Evolutionary conservation across 2,797 vertebrate genomes (phyloP).

Genomic region (Morus bassanus): DNA sequence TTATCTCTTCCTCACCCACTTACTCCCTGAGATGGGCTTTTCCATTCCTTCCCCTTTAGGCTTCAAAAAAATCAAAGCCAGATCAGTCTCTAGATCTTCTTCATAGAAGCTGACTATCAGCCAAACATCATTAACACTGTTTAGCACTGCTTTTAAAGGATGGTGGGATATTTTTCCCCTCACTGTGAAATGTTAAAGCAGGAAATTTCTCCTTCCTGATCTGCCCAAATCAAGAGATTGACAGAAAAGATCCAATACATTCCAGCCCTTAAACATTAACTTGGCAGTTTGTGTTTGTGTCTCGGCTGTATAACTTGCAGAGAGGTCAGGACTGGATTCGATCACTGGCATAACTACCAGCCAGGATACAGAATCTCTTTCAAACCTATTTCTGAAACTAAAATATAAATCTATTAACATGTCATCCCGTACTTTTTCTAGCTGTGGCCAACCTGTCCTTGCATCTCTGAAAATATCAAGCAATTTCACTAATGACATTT

Average conservation of each 20-base stretch:
- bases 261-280: neutral
- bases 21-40: neutral
- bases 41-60: neutral
- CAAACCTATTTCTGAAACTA: neutral
- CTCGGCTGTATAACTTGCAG: neutral
- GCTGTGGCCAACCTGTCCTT: neutral
- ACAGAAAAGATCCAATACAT: neutral
- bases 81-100: neutral
- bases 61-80: neutral
- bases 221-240: neutral
- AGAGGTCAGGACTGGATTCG: neutral
- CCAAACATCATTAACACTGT: neutral
- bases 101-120: neutral
- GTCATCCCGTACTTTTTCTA: neutral
- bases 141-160: neutral
- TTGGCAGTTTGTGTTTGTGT: neutral
- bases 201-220: neutral
- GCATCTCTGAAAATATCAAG: neutral
- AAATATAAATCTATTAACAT: neutral
- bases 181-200: neutral
- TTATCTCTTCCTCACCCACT: neutral
- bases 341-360: neutral
- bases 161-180: accelerated
- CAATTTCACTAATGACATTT: neutral
- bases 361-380: neutral